Evolutionary conservation across 1,140 invertebrate genomes (phyloP).

Genomic region (Thrips palmi): DNA sequence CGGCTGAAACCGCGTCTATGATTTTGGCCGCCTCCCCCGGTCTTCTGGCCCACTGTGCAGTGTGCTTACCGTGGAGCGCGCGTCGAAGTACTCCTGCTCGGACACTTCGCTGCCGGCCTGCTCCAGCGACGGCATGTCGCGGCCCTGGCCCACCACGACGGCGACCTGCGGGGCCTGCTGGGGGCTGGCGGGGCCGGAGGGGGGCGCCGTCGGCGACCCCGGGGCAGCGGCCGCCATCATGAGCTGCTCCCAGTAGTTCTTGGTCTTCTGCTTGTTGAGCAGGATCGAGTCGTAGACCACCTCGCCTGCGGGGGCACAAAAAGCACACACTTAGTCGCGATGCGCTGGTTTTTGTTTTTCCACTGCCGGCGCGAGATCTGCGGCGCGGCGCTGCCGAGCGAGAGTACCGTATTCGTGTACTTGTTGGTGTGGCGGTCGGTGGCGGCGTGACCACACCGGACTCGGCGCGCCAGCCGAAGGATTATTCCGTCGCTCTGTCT

Average conservation of each 20-base stretch:
- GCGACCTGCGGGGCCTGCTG: not conserved
- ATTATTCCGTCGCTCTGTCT: no score
- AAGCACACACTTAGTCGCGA: no score
- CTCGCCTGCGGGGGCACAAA: slow-evolving; percentile 20
- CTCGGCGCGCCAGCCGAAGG: no score
- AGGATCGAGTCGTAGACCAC: slow-evolving; percentile 22
- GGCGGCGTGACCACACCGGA: no score
- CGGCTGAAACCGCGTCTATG: no score
- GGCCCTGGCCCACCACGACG: slow-evolving; percentile 5
- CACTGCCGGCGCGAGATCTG: no score
- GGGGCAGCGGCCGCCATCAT: slow-evolving; percentile 19
- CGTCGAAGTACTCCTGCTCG: slow-evolving; percentile 9
- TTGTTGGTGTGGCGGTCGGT: no score
- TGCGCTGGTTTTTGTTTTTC: no score
- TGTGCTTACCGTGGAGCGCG: not conserved
- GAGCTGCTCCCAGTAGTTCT: slow-evolving; percentile 21
- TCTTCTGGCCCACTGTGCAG: no score
- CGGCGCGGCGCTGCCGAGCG: no score
- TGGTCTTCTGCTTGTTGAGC: slow-evolving; percentile 21
- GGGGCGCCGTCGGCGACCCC: not conserved
- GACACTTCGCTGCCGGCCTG: slow-evolving; percentile 10
- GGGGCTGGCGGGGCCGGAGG: not conserved
- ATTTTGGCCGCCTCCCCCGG: no score
- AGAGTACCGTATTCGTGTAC: no score
- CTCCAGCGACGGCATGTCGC: not conserved